Evolutionary conservation across 2,113 vertebrate genomes (phyloP), one percentile per base, ranked within the genome.

Genomic region (Alaudala cheleensis): DNA sequence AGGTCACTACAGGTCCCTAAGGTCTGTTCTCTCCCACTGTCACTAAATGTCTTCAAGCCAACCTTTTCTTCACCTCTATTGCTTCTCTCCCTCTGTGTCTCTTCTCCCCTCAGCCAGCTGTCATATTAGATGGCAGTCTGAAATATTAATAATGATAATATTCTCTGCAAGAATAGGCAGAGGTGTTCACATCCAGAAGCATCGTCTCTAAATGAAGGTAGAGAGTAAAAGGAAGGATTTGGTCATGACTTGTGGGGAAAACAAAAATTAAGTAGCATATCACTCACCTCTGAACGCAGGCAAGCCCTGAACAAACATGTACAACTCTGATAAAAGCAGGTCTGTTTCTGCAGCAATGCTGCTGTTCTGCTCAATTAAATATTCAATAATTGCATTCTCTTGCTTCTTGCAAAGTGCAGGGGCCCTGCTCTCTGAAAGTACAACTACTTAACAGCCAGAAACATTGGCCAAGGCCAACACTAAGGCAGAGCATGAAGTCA

Each of bases 401-500:
- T 58, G n/a, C 58, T 86, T 50, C 79, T 90, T 87, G 37, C 26
- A 69, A 82, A 33, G 45, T 28, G 16, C n/a, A 54, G n/a, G 58
- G 42, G 82, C 50, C 42, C 49, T 74, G 23, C 39, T 76, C 33
- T 56, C 58, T 54, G 15, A 39, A 83, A 80, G 39, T 47, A n/a
- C 31, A 88, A 64, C 44, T 14, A 80, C 64, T 77, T 77, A 81
- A 50, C 67, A 88, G 62, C 34, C 92, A 88, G 79, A 94, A 93
- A 61, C 47, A 31, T 18, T 60, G 67, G 66, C 81, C 71, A 92
- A 91, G 84, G 73, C 81, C 82, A 84, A 51, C 0, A 0, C 70
- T 64, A 60, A 91, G 58, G 85, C 87, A 93, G 57, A 90, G 65
- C 61, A 93, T 61, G 74, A 95, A 95, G 92, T 69, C 79, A 95